A percentile compares a stretch with the other conserved stretches of the same genome.
phyloP scores from a whole-genome alignment of 2,797 vertebrate genomes.

The Urophycis tenuis region DNA sequence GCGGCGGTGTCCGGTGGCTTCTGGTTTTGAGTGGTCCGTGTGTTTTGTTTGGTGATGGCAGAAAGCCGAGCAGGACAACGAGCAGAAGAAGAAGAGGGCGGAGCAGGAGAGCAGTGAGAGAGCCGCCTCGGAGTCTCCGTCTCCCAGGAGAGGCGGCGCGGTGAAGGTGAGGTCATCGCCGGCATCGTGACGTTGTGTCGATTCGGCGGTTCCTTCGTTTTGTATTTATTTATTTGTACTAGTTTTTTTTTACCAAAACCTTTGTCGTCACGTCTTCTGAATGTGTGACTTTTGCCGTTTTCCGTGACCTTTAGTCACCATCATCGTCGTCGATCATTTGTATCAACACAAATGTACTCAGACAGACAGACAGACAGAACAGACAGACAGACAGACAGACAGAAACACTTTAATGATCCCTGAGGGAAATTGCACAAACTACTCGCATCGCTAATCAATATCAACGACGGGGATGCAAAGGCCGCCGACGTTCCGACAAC shows the following conservation, averaged over 20 bases:
- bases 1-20: no score
- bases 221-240: no score
- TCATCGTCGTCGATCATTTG: not conserved
- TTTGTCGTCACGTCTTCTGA: not conserved
- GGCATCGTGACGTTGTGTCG: not conserved
- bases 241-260: not conserved
- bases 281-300: not conserved
- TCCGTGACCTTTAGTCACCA: not conserved
- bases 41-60: slow-evolving; percentile 42
- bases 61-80: slow-evolving; percentile 83
- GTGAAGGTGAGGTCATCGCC: not conserved
- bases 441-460: no score
- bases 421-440: no score
- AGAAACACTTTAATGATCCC: no score
- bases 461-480: no score
- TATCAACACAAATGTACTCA: not conserved
- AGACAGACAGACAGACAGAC: no score
- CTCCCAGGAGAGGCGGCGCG: slow-evolving; percentile 37
- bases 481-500: no score
- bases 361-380: no score
- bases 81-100: slow-evolving; percentile 84
- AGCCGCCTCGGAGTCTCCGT: slow-evolving; percentile 39
- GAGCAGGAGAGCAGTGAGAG: slow-evolving; percentile 65
- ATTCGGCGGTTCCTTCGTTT: not conserved
- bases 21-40: no score